These are phyloP conservation scores for Lepetodrilus schrolli DNA, from an alignment of 2,888 invertebrate genomes.

Conservation along the genomic window DNA sequence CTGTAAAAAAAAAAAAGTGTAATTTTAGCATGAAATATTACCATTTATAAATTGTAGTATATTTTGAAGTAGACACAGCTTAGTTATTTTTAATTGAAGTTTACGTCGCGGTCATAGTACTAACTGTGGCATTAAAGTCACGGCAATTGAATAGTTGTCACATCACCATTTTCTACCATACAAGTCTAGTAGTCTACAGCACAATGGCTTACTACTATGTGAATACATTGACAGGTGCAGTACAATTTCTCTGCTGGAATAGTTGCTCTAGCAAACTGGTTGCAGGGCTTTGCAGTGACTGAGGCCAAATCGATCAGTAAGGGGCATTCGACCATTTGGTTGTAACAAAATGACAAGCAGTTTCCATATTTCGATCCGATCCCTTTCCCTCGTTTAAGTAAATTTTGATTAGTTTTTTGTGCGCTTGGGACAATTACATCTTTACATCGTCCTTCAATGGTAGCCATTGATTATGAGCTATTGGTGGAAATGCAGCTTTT, in stretches of 20 bases:
- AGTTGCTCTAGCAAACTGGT: neutral
- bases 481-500: neutral
- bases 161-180: no score
- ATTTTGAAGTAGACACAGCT: no score
- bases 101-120: no score
- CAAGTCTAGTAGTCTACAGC: neutral
- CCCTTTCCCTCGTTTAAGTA: conserved; percentile 18
- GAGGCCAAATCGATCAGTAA: neutral
- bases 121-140: no score
- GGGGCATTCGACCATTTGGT: neutral
- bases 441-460: conserved; percentile 20
- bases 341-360: conserved; percentile 9
- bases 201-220: neutral
- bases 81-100: no score
- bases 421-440: conserved; percentile 13
- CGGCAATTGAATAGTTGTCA: no score
- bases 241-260: neutral
- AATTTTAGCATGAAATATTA: no score
- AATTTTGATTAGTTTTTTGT: conserved; percentile 30
- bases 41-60: no score
- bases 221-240: neutral
- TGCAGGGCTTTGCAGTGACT: neutral
- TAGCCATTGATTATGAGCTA: conserved; percentile 12
- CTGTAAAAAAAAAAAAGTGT: no score
- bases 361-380: conserved; percentile 13